Evolutionary conservation across 1,140 invertebrate species (phyloP).

Genomic region (Zophobas atratus): DNA sequence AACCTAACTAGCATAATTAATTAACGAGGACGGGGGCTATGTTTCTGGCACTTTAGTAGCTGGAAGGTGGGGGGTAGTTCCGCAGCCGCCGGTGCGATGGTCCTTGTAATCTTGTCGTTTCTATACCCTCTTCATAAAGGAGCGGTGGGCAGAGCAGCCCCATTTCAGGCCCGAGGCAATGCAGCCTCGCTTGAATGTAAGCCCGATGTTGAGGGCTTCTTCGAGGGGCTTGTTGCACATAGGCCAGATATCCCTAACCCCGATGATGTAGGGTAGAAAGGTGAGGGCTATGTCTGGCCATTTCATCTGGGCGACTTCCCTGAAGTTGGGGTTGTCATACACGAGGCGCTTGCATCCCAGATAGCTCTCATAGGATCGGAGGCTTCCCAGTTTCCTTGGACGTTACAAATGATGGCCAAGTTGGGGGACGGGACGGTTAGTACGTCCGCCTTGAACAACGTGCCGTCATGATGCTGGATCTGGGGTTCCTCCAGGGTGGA

Average conservation of each 20-base stretch:
- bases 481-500: background rate
- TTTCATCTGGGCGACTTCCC: conserved; percentile 15
- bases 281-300: conserved; percentile 34
- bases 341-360: conserved; percentile 31
- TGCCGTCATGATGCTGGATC: background rate
- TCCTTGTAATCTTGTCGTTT: no score
- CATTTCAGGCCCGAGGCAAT: background rate
- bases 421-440: background rate
- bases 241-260: conserved; percentile 53
- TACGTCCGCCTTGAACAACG: conserved; percentile 51
- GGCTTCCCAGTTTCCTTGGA: conserved; percentile 54
- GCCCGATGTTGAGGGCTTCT: background rate
- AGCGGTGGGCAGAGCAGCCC: background rate
- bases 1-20: no score
- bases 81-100: no score
- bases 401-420: conserved; percentile 15
- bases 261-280: conserved; percentile 42
- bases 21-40: no score
- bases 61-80: no score
- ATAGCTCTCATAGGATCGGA: background rate
- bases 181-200: no score
- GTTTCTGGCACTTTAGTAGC: no score
- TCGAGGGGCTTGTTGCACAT: conserved; percentile 10
- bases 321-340: conserved; percentile 49
- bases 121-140: no score